Base-by-base conservation (phyloP, 1,140 invertebrate species). In the Drosophila neocordata region DNA sequence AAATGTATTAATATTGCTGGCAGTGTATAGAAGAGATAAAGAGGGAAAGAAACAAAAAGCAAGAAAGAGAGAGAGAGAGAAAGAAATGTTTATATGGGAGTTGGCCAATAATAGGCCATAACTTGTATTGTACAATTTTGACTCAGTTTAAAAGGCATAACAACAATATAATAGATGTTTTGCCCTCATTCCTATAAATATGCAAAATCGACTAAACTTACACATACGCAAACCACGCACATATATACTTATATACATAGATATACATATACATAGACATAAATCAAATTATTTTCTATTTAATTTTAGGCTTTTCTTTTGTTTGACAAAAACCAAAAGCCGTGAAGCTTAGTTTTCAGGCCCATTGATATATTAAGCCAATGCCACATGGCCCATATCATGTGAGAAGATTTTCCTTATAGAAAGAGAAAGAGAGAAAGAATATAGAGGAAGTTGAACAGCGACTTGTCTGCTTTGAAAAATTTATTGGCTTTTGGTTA, bases 251-350 rank as follows among this genome's bases (percentile, higher is more conserved):
- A 0, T 12, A 18, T 13, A 15, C 1, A 8, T 1, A 41, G 0
- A 12, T 13, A 60, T 48, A 65, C 38, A 48, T 12, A 44, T 59
- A 56, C 60, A 65, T 61, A 69, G 31, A 60, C 74, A 81, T 82
- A 82, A 77, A 78, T 81, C 79, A 81, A 78, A 82, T 78, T 64
- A 73, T 81, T 78, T 77, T 78, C 60, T 78, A 82, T 82, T 80
- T 82, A 78, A 74, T 74, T 82, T 82, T 37, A 41, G 63, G 74
- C 44, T 69, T 77, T 77, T 61, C 57, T 68, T 63, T 48, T 64
- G 60, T 35, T 48, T 65, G 41, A 67, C 62, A 67, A 82, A 73
- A 81, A 64, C 73, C 69, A 77, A 73, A 81, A 73, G 63, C 79
- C 73, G 65, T 61, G 56, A 64, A 65, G 63, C 73, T 74, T 82